Evolutionary conservation across 2,113 vertebrate genomes (phyloP).

Genomic region (Caloenas nicobarica): DNA sequence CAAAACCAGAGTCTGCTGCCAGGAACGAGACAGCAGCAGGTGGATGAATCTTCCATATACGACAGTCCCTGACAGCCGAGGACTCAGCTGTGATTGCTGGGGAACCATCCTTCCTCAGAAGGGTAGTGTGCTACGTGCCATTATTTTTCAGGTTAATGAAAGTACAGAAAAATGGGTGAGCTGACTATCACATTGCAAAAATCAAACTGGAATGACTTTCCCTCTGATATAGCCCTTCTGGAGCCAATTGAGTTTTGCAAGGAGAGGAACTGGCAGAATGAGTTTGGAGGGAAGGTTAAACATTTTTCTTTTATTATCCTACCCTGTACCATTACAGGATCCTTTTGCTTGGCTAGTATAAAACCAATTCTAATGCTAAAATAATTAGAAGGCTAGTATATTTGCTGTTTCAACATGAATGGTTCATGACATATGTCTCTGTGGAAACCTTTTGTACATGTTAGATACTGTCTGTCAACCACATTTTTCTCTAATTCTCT

Average conservation of each 20-base stretch:
- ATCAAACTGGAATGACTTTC: not conserved
- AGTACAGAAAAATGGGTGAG: not conserved
- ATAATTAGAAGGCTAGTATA: conserved; percentile 32
- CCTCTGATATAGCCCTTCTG: conserved; percentile 21
- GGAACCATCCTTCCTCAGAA: not conserved
- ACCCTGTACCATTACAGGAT: conserved; percentile 18
- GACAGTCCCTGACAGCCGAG: not conserved
- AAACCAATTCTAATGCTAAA: conserved; percentile 45
- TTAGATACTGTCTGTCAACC: not conserved
- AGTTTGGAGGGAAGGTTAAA: conserved; percentile 26
- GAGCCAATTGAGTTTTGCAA: conserved; percentile 38
- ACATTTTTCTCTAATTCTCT: conserved; percentile 17
- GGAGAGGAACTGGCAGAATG: conserved; percentile 26
- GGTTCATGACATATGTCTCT: conserved; percentile 7
- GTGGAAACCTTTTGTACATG: conserved; percentile 19
- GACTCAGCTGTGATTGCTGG: not conserved
- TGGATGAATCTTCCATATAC: not conserved
- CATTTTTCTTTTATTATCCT: conserved; percentile 58
- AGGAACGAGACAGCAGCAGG: not conserved
- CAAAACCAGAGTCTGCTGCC: not conserved
- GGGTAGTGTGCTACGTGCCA: not conserved
- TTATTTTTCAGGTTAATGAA: not conserved
- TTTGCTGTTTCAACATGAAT: conserved; percentile 10
- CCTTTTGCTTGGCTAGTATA: conserved; percentile 9
- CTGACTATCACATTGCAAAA: conserved; percentile 18